A percentile compares a stretch with the other conserved stretches of the same genome.
These are phyloP conservation scores for Seriola aureovittata DNA, from an alignment of 2,113 vertebrate species.

Conservation along the genomic window DNA sequence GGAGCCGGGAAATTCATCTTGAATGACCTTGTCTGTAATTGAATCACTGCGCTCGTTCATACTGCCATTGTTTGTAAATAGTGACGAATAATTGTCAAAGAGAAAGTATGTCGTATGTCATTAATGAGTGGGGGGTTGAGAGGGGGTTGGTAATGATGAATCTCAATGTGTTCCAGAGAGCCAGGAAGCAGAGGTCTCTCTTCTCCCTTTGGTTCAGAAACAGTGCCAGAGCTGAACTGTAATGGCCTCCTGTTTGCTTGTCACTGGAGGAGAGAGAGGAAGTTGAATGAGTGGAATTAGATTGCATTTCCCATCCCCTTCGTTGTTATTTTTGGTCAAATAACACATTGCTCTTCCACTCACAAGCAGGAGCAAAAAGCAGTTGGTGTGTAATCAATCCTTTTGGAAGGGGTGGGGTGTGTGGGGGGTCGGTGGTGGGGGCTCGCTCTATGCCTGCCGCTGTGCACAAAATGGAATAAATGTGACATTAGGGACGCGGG, in stretches of 20 bases:
- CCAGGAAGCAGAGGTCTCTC: conserved; percentile 53
- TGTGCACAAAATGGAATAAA: conserved; percentile 86
- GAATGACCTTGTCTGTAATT: conserved; percentile 68
- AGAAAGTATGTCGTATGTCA: conserved; percentile 60
- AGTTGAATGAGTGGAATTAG: conserved; percentile 80
- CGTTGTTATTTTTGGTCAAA: conserved; percentile 85
- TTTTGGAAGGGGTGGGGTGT: conserved; percentile 70
- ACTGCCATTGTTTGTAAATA: conserved; percentile 60
- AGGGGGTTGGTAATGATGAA: conserved; percentile 63
- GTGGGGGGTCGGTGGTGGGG: neutral
- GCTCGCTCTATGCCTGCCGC: conserved; percentile 81
- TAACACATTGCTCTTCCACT: conserved; percentile 83
- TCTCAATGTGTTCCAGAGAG: conserved; percentile 62
- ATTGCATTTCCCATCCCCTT: conserved; percentile 80
- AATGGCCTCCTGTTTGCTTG: conserved; percentile 79
- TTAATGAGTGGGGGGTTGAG: conserved; percentile 60
- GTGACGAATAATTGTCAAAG: conserved; percentile 76
- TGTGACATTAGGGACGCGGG: conserved; percentile 89
- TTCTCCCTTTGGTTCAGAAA: conserved; percentile 56
- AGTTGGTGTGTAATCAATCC: conserved; percentile 86
- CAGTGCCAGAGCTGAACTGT: conserved; percentile 66
- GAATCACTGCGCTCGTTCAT: conserved; percentile 63
- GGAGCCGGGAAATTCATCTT: conserved; percentile 54
- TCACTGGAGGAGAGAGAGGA: conserved; percentile 65
- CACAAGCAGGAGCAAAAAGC: conserved; percentile 80